Percentiles rank a stretch among this genome's conserved stretches.
phyloP scores from a whole-genome alignment of 2,888 invertebrate species.

The Hyposoter didymator region DNA sequence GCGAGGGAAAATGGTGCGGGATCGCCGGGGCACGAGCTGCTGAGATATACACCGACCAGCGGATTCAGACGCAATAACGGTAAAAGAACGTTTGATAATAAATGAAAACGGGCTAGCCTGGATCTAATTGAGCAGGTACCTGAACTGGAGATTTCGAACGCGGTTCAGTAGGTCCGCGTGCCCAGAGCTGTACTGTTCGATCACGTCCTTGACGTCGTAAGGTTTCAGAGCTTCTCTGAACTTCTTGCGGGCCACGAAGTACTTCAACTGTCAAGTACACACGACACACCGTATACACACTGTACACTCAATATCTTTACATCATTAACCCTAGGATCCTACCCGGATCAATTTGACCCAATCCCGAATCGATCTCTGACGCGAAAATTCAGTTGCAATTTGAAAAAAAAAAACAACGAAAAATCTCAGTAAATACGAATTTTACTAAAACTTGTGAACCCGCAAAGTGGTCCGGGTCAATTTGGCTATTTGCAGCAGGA shows the following conservation, averaged over 20 bases:
- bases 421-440: background rate
- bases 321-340: background rate
- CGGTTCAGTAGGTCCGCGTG: constrained; percentile 95
- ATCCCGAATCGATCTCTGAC: background rate
- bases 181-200: constrained; percentile 95
- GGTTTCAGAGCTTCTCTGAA: constrained; percentile 97
- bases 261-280: constrained; percentile 88
- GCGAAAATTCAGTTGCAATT: background rate
- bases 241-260: constrained; percentile 95
- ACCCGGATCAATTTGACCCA: background rate
- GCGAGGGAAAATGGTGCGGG: background rate
- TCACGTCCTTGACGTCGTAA: constrained; percentile 97
- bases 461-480: background rate
- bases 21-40: background rate
- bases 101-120: constrained; percentile 56
- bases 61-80: background rate
- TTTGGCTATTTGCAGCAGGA: too few relatives aligned
- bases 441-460: background rate
- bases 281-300: constrained; percentile 70
- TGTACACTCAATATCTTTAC: constrained; percentile 39
- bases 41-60: background rate
- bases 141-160: constrained; percentile 94
- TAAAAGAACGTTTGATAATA: background rate
- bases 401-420: background rate
- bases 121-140: constrained; percentile 84